These are phyloP conservation scores for Schrankia costaestrigalis DNA, from an alignment of 2,888 invertebrate species.

Conservation along the genomic window DNA sequence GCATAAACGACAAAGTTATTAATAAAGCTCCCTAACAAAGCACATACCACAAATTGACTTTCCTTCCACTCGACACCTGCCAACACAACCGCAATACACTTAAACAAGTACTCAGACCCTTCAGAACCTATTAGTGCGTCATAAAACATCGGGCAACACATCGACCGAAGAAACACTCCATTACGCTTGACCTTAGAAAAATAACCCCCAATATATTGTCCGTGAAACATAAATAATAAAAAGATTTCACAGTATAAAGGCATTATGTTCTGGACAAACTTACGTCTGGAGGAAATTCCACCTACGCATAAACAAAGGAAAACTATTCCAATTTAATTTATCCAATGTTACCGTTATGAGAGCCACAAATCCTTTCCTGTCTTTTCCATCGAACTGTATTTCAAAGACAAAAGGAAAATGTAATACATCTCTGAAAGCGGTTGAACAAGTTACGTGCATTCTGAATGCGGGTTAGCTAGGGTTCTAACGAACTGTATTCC, in stretches of 20 bases:
- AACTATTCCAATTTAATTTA: conserved; percentile 31
- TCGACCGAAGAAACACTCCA: conserved; percentile 1
- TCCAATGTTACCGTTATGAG: conserved; percentile 31
- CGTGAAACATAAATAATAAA: neutral
- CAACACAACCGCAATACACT: neutral
- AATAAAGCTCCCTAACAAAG: too few species aligned
- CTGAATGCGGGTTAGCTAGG: neutral
- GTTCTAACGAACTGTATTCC: too few species aligned
- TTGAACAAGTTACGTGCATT: conserved; percentile 14
- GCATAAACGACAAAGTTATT: too few species aligned
- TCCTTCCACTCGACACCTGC: neutral
- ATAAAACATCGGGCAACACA: conserved; percentile 1
- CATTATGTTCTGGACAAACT: neutral
- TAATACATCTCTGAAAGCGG: conserved; percentile 27
- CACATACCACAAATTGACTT: too few species aligned
- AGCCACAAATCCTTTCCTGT: conserved; percentile 56
- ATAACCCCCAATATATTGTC: neutral
- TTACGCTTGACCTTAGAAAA: neutral
- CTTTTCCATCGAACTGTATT: conserved; percentile 42
- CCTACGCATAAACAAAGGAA: conserved; percentile 5
- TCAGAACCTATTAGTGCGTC: neutral
- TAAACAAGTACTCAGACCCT: neutral
- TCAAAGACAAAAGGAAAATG: conserved; percentile 38
- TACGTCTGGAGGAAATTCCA: conserved; percentile 1
- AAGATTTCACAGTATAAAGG: conserved; percentile 1